Evolutionary conservation across 1,140 invertebrate species (phyloP).

Genomic region (Ridgeia piscesae): DNA sequence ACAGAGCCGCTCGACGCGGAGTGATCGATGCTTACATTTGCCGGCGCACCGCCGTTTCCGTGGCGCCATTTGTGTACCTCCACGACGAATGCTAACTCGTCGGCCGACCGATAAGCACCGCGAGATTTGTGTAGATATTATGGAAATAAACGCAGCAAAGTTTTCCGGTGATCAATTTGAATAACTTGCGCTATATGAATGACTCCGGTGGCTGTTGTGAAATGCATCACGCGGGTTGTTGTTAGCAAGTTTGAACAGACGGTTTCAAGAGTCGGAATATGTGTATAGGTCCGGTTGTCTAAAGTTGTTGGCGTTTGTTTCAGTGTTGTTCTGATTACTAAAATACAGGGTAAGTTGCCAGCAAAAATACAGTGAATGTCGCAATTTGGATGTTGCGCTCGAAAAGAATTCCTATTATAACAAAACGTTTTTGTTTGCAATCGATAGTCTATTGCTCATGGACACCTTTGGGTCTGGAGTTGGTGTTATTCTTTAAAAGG

Average conservation of each 20-base stretch:
- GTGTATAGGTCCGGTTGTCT: too few species aligned
- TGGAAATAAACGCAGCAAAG: neutral
- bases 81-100: neutral
- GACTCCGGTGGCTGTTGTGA: neutral
- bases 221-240: neutral
- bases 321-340: too few species aligned
- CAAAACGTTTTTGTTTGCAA: too few species aligned
- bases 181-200: neutral
- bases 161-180: slow-evolving; percentile 5
- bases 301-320: too few species aligned
- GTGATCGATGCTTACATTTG: slow-evolving; percentile 5
- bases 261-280: too few species aligned
- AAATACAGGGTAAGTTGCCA: too few species aligned
- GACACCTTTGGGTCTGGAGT: too few species aligned
- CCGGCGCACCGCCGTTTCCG: neutral
- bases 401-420: too few species aligned
- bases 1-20: neutral
- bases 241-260: neutral
- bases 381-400: too few species aligned
- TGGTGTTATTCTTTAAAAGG: too few species aligned
- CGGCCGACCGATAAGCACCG: neutral
- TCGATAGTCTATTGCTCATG: too few species aligned
- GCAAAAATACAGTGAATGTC: too few species aligned
- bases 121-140: neutral
- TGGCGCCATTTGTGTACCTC: neutral